These are phyloP conservation scores for Congeria kusceri DNA, from an alignment of 2,888 invertebrate genomes.

Conservation along the genomic window DNA sequence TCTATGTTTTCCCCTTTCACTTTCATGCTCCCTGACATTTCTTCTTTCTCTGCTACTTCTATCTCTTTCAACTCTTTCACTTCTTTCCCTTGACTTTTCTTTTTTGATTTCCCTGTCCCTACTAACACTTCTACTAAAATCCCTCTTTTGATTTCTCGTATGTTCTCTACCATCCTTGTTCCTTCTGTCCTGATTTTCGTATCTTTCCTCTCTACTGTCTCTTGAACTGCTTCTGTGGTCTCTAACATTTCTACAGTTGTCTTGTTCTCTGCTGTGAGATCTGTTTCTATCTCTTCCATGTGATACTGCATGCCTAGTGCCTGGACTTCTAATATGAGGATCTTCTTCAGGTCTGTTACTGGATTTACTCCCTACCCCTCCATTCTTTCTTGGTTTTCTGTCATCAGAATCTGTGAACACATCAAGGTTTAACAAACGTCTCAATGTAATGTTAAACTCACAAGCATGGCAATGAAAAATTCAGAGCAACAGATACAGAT, in stretches of 20 bases:
- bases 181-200: not conserved
- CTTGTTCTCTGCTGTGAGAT: constrained; percentile 1
- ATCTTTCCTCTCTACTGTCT: constrained; percentile 6
- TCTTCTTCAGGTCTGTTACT: constrained; percentile 6
- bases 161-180: not conserved
- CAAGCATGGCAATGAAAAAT: too few relatives aligned
- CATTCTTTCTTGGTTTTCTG: constrained; percentile 34
- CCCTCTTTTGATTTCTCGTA: constrained; percentile 10
- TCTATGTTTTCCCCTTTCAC: not conserved
- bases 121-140: constrained; percentile 9
- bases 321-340: not conserved
- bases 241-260: constrained; percentile 15
- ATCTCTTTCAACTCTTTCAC: constrained; percentile 4
- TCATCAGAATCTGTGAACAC: not conserved
- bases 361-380: constrained; percentile 32
- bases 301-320: too few relatives aligned
- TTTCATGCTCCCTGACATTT: constrained; percentile 4
- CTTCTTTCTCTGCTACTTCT: not conserved
- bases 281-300: constrained; percentile 12
- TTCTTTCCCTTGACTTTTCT: constrained; percentile 7
- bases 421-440: too few relatives aligned
- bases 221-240: constrained; percentile 2
- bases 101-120: constrained; percentile 11
- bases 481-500: too few relatives aligned
- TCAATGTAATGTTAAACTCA: too few relatives aligned